Conservation (phyloP, 2,113 vertebrate species). For the Crotophaga sulcirostris region DNA sequence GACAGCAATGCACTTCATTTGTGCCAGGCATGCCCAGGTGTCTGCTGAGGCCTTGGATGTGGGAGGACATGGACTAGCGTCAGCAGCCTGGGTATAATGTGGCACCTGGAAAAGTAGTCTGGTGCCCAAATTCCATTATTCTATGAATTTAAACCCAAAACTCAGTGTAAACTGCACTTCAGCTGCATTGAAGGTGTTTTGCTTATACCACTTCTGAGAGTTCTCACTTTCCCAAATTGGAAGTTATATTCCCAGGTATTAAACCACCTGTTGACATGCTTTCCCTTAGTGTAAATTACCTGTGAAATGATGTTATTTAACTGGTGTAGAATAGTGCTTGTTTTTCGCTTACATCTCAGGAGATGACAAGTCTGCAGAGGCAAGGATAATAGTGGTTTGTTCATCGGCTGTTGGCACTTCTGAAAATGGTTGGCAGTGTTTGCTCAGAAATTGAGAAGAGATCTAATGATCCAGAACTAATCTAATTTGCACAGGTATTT, state of each 20-base stretch:
- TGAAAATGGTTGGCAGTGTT: conserved; percentile 7
- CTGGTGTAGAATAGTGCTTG: neutral
- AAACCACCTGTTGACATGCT: neutral
- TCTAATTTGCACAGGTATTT: conserved; percentile 36
- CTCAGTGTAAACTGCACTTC: neutral
- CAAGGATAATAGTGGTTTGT: neutral
- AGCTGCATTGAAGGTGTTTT: neutral
- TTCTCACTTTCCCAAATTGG: neutral
- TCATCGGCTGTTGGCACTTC: neutral
- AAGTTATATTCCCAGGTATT: neutral
- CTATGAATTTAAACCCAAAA: neutral
- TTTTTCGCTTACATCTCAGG: neutral
- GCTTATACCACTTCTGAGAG: neutral
- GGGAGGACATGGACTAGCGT: neutral
- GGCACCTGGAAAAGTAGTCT: neutral
- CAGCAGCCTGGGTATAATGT: neutral
- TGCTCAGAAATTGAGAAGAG: conserved; percentile 14
- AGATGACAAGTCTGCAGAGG: neutral
- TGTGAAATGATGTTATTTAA: conserved; percentile 27
- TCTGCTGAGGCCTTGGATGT: neutral
- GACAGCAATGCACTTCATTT: neutral
- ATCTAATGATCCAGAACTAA: conserved; percentile 19
- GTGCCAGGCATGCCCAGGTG: neutral
- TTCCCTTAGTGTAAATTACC: conserved; percentile 6
- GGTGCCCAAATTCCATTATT: neutral